Conservation (phyloP, 1,140 invertebrate genomes). For the Philopotamus ludificatus region DNA sequence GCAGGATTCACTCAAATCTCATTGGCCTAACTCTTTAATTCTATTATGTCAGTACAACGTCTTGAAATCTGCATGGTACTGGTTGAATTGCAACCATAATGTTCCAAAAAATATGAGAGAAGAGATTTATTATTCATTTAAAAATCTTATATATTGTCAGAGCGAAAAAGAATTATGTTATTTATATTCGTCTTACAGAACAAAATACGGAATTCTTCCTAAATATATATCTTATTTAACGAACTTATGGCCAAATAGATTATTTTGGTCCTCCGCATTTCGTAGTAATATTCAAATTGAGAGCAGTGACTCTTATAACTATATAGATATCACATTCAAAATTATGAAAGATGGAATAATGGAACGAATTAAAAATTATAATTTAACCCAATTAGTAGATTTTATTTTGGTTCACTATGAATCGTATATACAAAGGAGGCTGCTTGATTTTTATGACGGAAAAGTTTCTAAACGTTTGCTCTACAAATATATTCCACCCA, state of each 20-base stretch:
- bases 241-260: constrained; percentile 35
- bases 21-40: constrained; percentile 34
- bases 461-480: constrained; percentile 33
- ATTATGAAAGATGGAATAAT: constrained; percentile 37
- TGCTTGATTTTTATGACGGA: constrained; percentile 27
- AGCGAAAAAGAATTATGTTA: constrained; percentile 32
- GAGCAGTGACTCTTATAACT: constrained; percentile 24
- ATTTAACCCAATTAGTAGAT: constrained; percentile 34
- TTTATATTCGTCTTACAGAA: constrained; percentile 18
- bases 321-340: constrained; percentile 34
- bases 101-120: constrained; percentile 35
- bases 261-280: constrained; percentile 34
- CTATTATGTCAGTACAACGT: constrained; percentile 31
- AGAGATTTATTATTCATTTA: constrained; percentile 33
- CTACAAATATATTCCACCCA: constrained; percentile 37
- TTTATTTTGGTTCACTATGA: constrained; percentile 38
- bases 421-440: constrained; percentile 26
- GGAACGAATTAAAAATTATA: constrained; percentile 31
- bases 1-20: constrained; percentile 28
- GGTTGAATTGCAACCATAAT: constrained; percentile 34
- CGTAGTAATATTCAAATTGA: constrained; percentile 25
- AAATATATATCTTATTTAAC: constrained; percentile 35
- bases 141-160: constrained; percentile 32
- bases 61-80: constrained; percentile 30
- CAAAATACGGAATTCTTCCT: constrained; percentile 29